Evolutionary conservation across 2,888 invertebrate genomes (phyloP).

Genomic region (Micoletzkya japonica): DNA sequence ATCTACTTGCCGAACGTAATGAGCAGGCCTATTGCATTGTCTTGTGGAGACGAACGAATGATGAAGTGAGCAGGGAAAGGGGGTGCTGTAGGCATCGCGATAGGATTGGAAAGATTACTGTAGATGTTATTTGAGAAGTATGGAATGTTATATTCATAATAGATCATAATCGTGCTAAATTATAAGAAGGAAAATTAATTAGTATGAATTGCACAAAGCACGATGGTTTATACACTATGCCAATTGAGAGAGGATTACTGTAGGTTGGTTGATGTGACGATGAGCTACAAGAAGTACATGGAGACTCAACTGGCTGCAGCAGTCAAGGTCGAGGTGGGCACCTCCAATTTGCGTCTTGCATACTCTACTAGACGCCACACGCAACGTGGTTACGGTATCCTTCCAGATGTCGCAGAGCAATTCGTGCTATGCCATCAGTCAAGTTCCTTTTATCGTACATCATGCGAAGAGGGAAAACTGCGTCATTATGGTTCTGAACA

Average conservation of each 20-base stretch:
- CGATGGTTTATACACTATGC: too few relatives aligned
- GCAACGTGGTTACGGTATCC: neutral
- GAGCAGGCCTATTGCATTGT: too few relatives aligned
- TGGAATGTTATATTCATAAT: neutral
- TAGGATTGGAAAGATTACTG: too few relatives aligned
- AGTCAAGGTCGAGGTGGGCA: slow-evolving; percentile 1
- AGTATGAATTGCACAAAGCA: too few relatives aligned
- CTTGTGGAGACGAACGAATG: too few relatives aligned
- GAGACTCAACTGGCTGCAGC: slow-evolving; percentile 20
- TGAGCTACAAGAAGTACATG: slow-evolving; percentile 12
- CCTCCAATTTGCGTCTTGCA: neutral
- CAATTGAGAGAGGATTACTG: too few relatives aligned
- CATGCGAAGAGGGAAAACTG: slow-evolving; percentile 11
- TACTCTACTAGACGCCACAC: neutral
- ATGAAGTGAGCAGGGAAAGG: too few relatives aligned
- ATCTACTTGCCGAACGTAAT: too few relatives aligned
- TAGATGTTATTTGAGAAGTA: too few relatives aligned
- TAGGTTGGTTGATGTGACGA: slow-evolving; percentile 13
- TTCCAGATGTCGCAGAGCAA: neutral
- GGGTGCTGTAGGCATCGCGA: too few relatives aligned
- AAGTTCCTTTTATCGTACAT: slow-evolving; percentile 11
- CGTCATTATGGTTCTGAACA: slow-evolving; percentile 10
- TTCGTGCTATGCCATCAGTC: neutral
- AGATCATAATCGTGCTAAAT: too few relatives aligned
- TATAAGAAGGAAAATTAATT: too few relatives aligned